Evolutionary conservation across 37 sponge, comb jelly and placozoan genomes (phyloP).

Genomic region (Aphrocallistes beatrix): DNA sequence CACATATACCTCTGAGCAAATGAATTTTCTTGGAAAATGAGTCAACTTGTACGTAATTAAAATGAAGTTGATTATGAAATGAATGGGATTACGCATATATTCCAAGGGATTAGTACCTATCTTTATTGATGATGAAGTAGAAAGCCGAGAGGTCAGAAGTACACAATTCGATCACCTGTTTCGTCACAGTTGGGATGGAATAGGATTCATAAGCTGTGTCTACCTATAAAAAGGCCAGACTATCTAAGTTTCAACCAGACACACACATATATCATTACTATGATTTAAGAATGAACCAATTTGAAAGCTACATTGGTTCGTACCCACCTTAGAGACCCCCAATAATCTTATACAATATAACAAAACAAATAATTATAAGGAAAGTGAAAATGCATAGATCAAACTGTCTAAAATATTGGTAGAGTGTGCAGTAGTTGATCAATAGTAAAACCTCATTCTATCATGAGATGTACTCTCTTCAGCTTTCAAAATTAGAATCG

Average conservation of each 20-base stretch:
- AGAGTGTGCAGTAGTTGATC: neutral
- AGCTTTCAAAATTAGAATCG: neutral
- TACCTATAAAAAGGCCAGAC: slow-evolving; percentile 20
- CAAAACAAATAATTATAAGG: neutral
- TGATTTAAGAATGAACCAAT: no score
- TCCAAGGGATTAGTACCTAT: slow-evolving; percentile 29
- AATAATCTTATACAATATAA: neutral
- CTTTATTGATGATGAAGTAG: slow-evolving; percentile 67
- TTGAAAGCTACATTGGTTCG: neutral
- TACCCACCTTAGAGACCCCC: no score
- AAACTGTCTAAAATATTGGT: neutral
- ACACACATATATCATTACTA: neutral
- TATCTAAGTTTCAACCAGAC: neutral
- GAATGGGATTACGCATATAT: no score
- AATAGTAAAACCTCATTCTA: neutral
- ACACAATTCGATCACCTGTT: slow-evolving; percentile 24
- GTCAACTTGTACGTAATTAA: no score
- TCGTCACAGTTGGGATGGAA: slow-evolving; percentile 31
- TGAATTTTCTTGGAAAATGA: no score
- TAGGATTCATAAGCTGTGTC: slow-evolving; percentile 34
- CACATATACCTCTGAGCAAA: neutral
- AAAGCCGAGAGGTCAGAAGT: slow-evolving; percentile 55
- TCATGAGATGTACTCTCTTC: neutral
- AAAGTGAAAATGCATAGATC: neutral
- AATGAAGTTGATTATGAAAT: no score